Evolutionary conservation across 2,113 vertebrate genomes (phyloP), one percentile per base, ranked within the genome.

Genomic region (Phoenicopterus ruber): DNA sequence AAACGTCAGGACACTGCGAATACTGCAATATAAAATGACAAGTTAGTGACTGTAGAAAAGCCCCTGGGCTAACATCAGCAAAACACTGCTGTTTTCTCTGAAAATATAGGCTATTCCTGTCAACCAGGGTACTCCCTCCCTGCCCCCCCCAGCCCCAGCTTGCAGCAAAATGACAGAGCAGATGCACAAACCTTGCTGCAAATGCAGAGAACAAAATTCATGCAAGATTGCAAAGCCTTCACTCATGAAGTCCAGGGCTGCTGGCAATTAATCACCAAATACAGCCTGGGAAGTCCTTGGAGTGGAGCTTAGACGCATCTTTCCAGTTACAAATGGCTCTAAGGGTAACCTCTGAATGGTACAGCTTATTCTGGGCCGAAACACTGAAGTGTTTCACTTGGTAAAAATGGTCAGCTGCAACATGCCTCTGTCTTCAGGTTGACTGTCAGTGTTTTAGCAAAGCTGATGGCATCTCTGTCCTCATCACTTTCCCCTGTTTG

Each of bases 1-100:
- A 59, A 97, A 90, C 0, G 15, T 8, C 79, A 98, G 95, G 85
- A 97, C 82, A 18, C 31, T 97, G 82, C 96, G 80, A 76, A 98
- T 97, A 54, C 97, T 98, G 95, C 80, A 98, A 93, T 36, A 74
- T 5, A 82, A 96, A 95, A 92, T 10, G 38, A 54, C 18, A 57
- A 13, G 28, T 96, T 82, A 96, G 77, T 76, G 36, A 67, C 20
- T 62, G 78, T 52, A 84, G 55, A 40, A 73, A 84, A 81, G 42
- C 34, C 47, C 18, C 42, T 8, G 6, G 42, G 40, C 19, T 70
- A 54, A 47, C 20, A 54, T 40, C 38, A 91, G n/a, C 26, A 44
- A 55, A 84, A 28, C 13, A 20, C 28, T 72, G 46, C 38, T 90
- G 32, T 47, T 46, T 47, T 32, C 59, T 58, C 79, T 73, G 59